Conservation (phyloP, 2,113 vertebrate genomes). For the Nipponia nippon region DNA sequence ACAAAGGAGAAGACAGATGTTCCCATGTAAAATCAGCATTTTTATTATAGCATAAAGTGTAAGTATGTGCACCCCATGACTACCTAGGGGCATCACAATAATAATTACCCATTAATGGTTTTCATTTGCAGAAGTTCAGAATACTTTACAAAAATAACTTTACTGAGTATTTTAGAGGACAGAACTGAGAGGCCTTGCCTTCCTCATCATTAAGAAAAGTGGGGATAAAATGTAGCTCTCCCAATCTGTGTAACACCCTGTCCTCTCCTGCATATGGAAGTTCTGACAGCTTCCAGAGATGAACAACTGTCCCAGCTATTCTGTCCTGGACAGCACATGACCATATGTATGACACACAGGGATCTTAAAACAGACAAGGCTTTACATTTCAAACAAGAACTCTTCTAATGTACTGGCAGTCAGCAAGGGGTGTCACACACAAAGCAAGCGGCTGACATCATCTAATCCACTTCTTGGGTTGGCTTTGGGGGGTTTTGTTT, state of each 20-base stretch:
- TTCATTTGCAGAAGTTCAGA: neutral
- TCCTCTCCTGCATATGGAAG: neutral
- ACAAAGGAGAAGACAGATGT: slow-evolving; percentile 9
- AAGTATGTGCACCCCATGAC: neutral
- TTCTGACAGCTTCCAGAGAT: neutral
- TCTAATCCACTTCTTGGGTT: neutral
- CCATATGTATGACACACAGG: neutral
- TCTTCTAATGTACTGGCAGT: neutral
- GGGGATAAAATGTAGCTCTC: neutral
- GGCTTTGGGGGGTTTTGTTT: accelerated
- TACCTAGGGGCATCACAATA: neutral
- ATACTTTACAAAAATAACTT: neutral
- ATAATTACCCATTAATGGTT: neutral
- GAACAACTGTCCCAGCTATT: neutral
- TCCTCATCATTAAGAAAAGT: neutral
- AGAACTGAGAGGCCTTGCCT: neutral
- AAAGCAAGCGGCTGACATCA: neutral
- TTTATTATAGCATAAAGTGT: neutral
- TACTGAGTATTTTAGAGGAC: neutral
- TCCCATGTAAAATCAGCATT: neutral
- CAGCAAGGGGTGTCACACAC: neutral
- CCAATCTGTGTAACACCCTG: neutral
- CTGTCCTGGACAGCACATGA: neutral
- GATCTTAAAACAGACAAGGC: neutral
- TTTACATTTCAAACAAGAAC: neutral